Base-by-base conservation (phyloP, 2,797 vertebrate species). In the Ceyx erithaca region DNA sequence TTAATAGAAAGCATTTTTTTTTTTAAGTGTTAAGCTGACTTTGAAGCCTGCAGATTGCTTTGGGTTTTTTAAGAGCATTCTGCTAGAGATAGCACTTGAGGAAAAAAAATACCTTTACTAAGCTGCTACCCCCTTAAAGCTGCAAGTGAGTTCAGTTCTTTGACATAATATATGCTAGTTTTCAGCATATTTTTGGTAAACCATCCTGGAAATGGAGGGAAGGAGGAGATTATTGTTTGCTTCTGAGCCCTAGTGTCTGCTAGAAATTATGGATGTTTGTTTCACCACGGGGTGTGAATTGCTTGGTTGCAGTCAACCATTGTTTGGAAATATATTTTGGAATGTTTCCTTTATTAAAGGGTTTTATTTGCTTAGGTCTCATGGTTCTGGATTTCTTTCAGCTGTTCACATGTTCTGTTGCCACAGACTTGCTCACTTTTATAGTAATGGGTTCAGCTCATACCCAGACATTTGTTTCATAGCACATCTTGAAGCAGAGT, bases 301-400 rank as follows among this genome's bases (percentile, higher is more conserved):
- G 82, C 81, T 95, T 95, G 91, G 93, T 94, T 89, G 91, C 87
- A 91, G 84, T 96, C 93, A 91, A 82, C 81, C 92, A 92, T 96
- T 96, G 94, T 96, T 96, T 94, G 70, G 94, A 92, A 96, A 91
- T 92, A 67, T 79, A 82, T 93, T 93, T 95, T 92, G 94, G 94
- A 96, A 93, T 87, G 81, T 72, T 87, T 93, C 78, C 72, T 89
- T 92, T 96, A 81, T 92, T 87, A 87, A 93, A 93, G 80, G 9
- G 75, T 96, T 95, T 92, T 90, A 93, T 94, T 96, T 93, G 55
- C 69, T 76, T 88, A 75, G 78, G 43, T 77, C 57, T 87, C 78
- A 59, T 75, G 77, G 85, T 61, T 87, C 58, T 67, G 68, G 89
- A 85, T 94, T 94, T 91, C 83, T 95, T 95, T 93, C 93, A 95